Evolutionary conservation across 2,888 invertebrate species (phyloP).

Genomic region (Platycheirus albimanus): DNA sequence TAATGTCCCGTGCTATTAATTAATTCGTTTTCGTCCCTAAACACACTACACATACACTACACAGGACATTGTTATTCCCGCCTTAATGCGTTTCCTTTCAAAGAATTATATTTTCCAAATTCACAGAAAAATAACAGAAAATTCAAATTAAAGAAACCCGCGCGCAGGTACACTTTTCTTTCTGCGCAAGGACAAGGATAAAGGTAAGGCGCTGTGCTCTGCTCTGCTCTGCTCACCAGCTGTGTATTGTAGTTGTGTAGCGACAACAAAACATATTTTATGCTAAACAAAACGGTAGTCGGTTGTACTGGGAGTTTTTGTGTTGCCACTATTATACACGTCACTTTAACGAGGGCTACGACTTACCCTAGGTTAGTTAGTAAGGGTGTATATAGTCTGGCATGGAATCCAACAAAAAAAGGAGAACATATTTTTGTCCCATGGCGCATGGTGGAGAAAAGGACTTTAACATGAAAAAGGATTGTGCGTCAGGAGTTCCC

Average conservation of each 20-base stretch:
- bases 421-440: slow-evolving; percentile 7
- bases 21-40: slow-evolving; percentile 32
- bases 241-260: slow-evolving; percentile 23
- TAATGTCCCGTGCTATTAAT: slow-evolving; percentile 59
- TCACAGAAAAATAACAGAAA: slow-evolving; percentile 33
- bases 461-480: slow-evolving; percentile 37
- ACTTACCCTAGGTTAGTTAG: slow-evolving; percentile 71
- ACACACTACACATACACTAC: too few species aligned
- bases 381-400: slow-evolving; percentile 55
- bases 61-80: slow-evolving; percentile 35
- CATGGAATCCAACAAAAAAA: slow-evolving; percentile 29
- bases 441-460: slow-evolving; percentile 20
- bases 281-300: slow-evolving; percentile 27
- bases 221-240: too few species aligned
- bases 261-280: slow-evolving; percentile 4
- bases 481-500: slow-evolving; percentile 55
- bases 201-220: slow-evolving; percentile 37
- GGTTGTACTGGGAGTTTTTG: slow-evolving; percentile 29
- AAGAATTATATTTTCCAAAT: slow-evolving; percentile 20
- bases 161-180: slow-evolving; percentile 44
- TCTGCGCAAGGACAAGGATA: slow-evolving; percentile 3
- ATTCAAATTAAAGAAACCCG: slow-evolving; percentile 31
- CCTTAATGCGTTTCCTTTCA: slow-evolving; percentile 7
- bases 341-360: slow-evolving; percentile 36
- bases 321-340: slow-evolving; percentile 48